phyloP scores from a whole-genome alignment of 2,888 invertebrate genomes.

The Dynastes tityus region DNA sequence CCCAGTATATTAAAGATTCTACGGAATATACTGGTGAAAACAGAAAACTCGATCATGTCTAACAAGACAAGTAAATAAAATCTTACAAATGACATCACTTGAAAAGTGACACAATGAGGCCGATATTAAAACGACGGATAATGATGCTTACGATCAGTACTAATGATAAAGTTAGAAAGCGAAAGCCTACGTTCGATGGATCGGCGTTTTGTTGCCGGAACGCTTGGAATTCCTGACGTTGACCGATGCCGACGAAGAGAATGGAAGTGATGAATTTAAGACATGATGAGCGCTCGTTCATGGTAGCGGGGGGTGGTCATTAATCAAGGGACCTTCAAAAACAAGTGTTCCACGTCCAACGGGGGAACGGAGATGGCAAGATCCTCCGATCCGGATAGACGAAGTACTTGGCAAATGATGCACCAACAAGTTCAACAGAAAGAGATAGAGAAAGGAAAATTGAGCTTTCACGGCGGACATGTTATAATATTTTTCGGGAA shows the following conservation, averaged over 20 bases:
- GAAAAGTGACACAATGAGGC: neutral
- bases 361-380: conserved; percentile 19
- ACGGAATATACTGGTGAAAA: too few relatives aligned
- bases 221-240: conserved; percentile 27
- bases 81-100: too few relatives aligned
- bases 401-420: conserved; percentile 26
- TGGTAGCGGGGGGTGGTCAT: conserved; percentile 50
- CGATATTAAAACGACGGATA: conserved; percentile 16
- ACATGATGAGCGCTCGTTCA: conserved; percentile 59
- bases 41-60: too few relatives aligned
- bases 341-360: conserved; percentile 41
- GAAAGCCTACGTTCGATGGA: conserved; percentile 21
- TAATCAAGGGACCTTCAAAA: conserved; percentile 50
- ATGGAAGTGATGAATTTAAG: conserved; percentile 49
- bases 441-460: neutral
- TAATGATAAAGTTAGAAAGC: conserved; percentile 18
- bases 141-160: neutral
- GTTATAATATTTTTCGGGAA: conserved; percentile 20
- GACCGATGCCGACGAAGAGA: conserved; percentile 30
- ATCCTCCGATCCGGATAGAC: neutral
- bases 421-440: neutral
- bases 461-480: conserved; percentile 31
- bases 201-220: conserved; percentile 6
- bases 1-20: too few relatives aligned
- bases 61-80: too few relatives aligned